These are phyloP conservation scores for Saimiri boliviensis DNA, from an alignment of 2,113 vertebrate genomes.

Conservation along the genomic window DNA sequence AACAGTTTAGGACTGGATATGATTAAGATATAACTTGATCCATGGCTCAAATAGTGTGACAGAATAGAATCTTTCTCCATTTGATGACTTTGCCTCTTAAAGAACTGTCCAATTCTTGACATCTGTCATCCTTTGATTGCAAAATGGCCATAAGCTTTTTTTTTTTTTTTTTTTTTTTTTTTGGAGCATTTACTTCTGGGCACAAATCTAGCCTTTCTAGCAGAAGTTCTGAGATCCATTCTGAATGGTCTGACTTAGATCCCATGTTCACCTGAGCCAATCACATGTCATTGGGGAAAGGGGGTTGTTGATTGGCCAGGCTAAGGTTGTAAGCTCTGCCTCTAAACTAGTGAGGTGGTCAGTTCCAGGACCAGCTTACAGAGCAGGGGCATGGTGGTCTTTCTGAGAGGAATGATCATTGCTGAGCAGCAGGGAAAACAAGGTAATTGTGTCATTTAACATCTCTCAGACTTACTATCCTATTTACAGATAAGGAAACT, in stretches of 20 bases:
- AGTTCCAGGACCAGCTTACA: too few relatives aligned
- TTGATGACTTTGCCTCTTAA: neutral
- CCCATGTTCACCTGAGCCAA: neutral
- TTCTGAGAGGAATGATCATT: neutral
- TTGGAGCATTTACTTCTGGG: neutral
- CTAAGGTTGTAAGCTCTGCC: neutral
- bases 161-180: neutral
- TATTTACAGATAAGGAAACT: neutral
- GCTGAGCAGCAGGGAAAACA: neutral
- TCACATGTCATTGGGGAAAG: neutral
- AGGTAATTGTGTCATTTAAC: too few relatives aligned
- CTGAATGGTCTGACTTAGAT: neutral
- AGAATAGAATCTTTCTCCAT: neutral
- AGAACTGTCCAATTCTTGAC: neutral
- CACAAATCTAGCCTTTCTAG: neutral
- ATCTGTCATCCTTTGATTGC: neutral
- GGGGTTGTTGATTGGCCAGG: neutral
- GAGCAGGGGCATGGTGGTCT: neutral
- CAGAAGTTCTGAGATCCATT: neutral
- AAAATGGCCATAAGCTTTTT: neutral
- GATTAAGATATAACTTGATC: neutral
- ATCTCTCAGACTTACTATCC: neutral
- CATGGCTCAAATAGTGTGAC: neutral
- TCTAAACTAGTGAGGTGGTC: neutral
- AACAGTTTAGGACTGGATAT: neutral